A percentile compares a stretch with the other conserved stretches of the same genome.
Conservation (phyloP, 1,140 invertebrate species). For the Drepana arcuata region DNA sequence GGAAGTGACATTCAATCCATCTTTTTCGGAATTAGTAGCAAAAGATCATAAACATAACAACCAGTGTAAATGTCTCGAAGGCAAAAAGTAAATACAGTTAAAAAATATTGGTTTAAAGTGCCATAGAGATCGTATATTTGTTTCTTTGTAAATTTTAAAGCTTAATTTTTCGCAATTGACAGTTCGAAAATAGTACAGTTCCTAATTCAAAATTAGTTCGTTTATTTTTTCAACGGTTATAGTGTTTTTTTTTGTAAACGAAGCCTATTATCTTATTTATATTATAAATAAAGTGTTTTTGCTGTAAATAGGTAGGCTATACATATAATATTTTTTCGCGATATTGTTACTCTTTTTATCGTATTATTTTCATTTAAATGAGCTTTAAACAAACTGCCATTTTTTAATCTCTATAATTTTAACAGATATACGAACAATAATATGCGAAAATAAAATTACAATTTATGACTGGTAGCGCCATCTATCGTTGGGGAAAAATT, state of each 20-base stretch:
- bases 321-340: conserved; percentile 1
- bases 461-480: no score
- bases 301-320: conserved; percentile 51
- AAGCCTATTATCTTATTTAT: conserved; percentile 4
- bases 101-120: conserved; percentile 25
- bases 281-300: conserved; percentile 4
- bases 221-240: conserved; percentile 3
- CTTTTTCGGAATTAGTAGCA: conserved; percentile 36
- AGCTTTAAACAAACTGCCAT: conserved; percentile 11
- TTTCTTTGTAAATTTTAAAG: conserved; percentile 13
- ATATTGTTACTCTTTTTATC: conserved; percentile 11
- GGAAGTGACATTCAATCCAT: conserved; percentile 40
- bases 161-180: conserved; percentile 6
- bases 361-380: conserved; percentile 4
- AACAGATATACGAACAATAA: no score
- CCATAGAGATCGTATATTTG: no score
- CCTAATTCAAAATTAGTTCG: conserved; percentile 16
- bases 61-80: conserved; percentile 49
- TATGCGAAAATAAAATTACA: no score
- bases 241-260: conserved; percentile 2
- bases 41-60: conserved; percentile 40
- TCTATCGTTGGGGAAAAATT: no score
- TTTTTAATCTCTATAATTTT: conserved; percentile 9
- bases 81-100: conserved; percentile 28
- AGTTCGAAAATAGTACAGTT: conserved; percentile 29